Evolutionary conservation across 2,113 vertebrate genomes (phyloP), one percentile per base, ranked within the genome.

Genomic region (Copsychus sechellarum): DNA sequence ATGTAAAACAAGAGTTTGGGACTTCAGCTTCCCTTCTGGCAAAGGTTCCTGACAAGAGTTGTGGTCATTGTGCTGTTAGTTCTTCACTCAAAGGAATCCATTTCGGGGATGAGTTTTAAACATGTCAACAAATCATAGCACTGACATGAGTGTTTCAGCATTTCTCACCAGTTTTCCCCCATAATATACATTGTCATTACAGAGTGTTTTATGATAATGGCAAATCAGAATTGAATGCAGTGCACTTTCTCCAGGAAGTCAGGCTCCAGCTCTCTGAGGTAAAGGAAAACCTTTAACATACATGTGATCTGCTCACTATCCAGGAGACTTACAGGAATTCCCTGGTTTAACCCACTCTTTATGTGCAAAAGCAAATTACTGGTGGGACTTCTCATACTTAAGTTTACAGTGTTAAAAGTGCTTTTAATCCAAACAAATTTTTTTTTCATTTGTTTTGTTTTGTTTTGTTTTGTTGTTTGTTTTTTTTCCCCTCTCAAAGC

Each of bases 121-220:
- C 5, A 25, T 10, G 11, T 45, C 62, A 72, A 66, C 13, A 79
- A 60, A 64, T 48, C 33, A 54, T 13, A 69, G 28, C 40, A 42
- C 5, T 0, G 0, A 42, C 2, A 2, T 38, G 5, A 31, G 2
- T 3, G 36, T 56, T 92, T 76, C 62, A 36, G 28, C 17, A 20
- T 50, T 57, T 48, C 12, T 94, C 23, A 50, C 21, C 14, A 11
- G 11, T 45, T 85, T 90, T 77, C 23, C 36, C 36, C 36, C 12
- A 11, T n/a, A 40, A 9, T 33, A 25, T 51, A 28, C 2, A 3
- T 33, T 25, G 15, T 65, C 25, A 45, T 36, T 88, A 54, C 14
- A 20, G 26, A 47, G 7, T 4, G 0, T 36, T 90, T 76, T 57
- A 80, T 70, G 33, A 17, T 34, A 70, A 80, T 5, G 8, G 26